These are phyloP conservation scores for Drosophila borealis DNA, from an alignment of 2,888 invertebrate genomes.

Conservation along the genomic window DNA sequence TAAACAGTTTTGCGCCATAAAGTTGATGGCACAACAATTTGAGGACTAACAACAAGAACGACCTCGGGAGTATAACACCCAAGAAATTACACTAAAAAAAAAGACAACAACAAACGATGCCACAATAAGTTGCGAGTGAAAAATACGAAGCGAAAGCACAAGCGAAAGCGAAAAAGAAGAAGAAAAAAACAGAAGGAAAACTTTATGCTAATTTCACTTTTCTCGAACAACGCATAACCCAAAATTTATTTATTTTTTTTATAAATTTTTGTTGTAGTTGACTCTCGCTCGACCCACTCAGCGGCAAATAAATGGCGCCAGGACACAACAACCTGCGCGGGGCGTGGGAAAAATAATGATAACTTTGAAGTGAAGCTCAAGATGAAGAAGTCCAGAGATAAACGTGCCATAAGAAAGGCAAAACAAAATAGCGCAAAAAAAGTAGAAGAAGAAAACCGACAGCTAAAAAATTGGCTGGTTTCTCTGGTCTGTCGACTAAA, in stretches of 20 bases:
- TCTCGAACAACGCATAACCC: slow-evolving; percentile 75
- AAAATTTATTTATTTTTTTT: slow-evolving; percentile 52
- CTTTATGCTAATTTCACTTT: slow-evolving; percentile 79
- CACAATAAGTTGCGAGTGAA: slow-evolving; percentile 55
- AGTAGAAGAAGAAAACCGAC: slow-evolving; percentile 13
- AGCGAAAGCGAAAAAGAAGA: slow-evolving; percentile 8
- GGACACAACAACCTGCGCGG: slow-evolving; percentile 33
- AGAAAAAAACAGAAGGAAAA: slow-evolving; percentile 35
- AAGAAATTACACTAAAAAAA: slow-evolving; percentile 50
- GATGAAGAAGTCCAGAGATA: slow-evolving; percentile 21
- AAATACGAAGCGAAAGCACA: slow-evolving; percentile 55
- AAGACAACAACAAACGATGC: slow-evolving; percentile 25
- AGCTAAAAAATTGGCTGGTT: slow-evolving; percentile 38
- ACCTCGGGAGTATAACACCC: slow-evolving; percentile 39
- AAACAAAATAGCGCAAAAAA: slow-evolving; percentile 6
- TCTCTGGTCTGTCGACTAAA: slow-evolving; percentile 24
- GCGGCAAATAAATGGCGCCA: slow-evolving; percentile 66
- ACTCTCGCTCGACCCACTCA: slow-evolving; percentile 14
- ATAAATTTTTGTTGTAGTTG: neutral
- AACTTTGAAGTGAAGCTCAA: slow-evolving; percentile 50
- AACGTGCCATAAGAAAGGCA: slow-evolving; percentile 33
- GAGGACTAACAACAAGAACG: slow-evolving; percentile 17
- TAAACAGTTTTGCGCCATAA: slow-evolving; percentile 47
- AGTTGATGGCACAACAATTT: slow-evolving; percentile 51
- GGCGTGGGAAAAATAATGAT: slow-evolving; percentile 41